Evolutionary conservation across 2,888 invertebrate genomes (phyloP).

Genomic region (Atherix ibis): DNA sequence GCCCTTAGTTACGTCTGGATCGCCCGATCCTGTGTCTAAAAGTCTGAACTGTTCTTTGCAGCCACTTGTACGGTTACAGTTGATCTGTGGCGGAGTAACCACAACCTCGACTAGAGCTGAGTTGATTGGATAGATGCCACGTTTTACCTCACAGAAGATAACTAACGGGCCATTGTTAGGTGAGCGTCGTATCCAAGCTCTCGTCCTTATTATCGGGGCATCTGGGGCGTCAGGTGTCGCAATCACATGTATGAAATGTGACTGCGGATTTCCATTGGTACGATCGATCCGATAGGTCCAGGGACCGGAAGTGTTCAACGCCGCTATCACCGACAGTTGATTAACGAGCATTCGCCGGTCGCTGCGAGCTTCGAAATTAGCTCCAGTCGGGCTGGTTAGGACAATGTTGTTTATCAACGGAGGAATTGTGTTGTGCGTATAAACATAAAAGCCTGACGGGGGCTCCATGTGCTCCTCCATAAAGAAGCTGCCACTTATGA

Average conservation of each 20-base stretch:
- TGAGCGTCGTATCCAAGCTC: slow-evolving; percentile 33
- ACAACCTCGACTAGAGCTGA: slow-evolving; percentile 40
- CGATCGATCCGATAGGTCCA: slow-evolving; percentile 44
- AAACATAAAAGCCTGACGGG: slow-evolving; percentile 37
- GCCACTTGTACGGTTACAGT: slow-evolving; percentile 13
- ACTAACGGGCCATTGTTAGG: slow-evolving; percentile 32
- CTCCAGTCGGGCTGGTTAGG: slow-evolving; percentile 36
- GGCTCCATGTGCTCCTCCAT: slow-evolving; percentile 37
- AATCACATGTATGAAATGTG: slow-evolving; percentile 43
- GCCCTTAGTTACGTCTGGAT: slow-evolving; percentile 45
- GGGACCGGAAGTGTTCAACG: slow-evolving; percentile 39
- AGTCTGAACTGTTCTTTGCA: slow-evolving; percentile 33
- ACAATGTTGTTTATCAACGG: slow-evolving; percentile 36
- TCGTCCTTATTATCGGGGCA: slow-evolving; percentile 23
- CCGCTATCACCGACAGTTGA: slow-evolving; percentile 35
- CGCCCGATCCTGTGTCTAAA: slow-evolving; percentile 43
- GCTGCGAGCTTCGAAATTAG: slow-evolving; percentile 32
- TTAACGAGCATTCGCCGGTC: slow-evolving; percentile 36
- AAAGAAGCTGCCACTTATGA: slow-evolving; percentile 38
- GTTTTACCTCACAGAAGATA: slow-evolving; percentile 38
- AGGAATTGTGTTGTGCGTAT: slow-evolving; percentile 36
- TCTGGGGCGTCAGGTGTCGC: slow-evolving; percentile 34
- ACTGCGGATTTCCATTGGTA: slow-evolving; percentile 40
- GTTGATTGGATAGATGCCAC: slow-evolving; percentile 39
- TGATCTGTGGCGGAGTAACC: slow-evolving; percentile 27